Percentiles rank a stretch among this genome's conserved stretches.
Conservation (phyloP, 2,797 vertebrate species). For the Brachymystax lenok region DNA sequence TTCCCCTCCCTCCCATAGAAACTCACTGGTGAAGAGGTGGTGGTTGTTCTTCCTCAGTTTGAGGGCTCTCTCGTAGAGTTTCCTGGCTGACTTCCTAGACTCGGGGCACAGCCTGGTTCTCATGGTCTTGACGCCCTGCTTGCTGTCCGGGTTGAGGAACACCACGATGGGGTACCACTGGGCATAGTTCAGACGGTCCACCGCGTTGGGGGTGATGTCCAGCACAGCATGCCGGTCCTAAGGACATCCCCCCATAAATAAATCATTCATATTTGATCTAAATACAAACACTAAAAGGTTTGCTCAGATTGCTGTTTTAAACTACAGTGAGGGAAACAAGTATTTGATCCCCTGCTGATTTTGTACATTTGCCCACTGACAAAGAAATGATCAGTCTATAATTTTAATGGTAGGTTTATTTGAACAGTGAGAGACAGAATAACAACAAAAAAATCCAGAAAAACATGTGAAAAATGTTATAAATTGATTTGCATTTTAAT, state of each 20-base stretch:
- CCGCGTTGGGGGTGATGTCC: constrained; percentile 98
- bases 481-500: no score
- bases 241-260: constrained; percentile 16
- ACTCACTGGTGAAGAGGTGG: constrained; percentile 97
- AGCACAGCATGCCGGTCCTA: constrained; percentile 97
- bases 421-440: no score
- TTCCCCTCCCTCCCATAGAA: background rate
- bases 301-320: background rate
- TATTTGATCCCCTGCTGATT: no score
- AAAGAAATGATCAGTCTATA: no score
- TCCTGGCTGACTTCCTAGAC: constrained; percentile 94
- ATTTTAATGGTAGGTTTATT: no score
- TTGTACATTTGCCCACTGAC: no score
- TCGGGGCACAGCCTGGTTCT: constrained; percentile 92
- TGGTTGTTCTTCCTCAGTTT: constrained; percentile 86
- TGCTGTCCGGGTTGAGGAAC: constrained; percentile 96
- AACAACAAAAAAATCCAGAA: no score
- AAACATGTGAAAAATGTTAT: no score
- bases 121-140: constrained; percentile 98
- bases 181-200: constrained; percentile 97
- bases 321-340: no score
- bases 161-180: constrained; percentile 99
- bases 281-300: background rate
- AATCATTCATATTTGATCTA: background rate
- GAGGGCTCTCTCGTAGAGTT: constrained; percentile 92